Evolutionary conservation across 2,888 invertebrate species (phyloP), one percentile per base, ranked within the genome.

Genomic region (Gymnosoma rotundatum): DNA sequence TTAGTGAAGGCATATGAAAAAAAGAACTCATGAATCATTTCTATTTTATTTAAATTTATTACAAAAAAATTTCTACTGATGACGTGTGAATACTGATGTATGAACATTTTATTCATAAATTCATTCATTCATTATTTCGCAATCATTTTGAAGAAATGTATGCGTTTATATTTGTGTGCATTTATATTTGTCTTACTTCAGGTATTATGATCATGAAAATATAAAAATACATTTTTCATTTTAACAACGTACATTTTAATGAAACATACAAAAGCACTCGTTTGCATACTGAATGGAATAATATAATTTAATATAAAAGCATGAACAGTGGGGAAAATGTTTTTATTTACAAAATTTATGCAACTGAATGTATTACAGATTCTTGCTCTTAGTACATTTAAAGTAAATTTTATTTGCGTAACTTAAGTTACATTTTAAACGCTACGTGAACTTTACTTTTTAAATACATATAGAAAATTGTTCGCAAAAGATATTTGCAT

Each of bases 21-120:
- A 83, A 83, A 76, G 76, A 69, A 73, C 76, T 67, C 76, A 80
- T 76, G 73, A 73, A 58, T 56, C 63, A 72, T 75, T 63, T 60
- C 12, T 58, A 16, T 69, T 74, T 70, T 70, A 63, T 70, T 75
- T 20, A 58, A 73, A 66, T 67, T 66, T 79, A 21, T 52, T 69
- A 54, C 16, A n/a, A 32, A 32, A 32, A 32, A 61, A 25, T 60
- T 2, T 16, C 48, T 73, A 67, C 66, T 67, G 83, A 20, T 80
- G 83, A 79, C 66, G 60, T 79, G 56, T 64, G 42, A 50, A 48
- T 61, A 38, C 32, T 32, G 6, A 6, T 8, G 6, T 20, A 52
- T 50, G 21, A 45, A 56, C 16, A 72, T 64, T 70, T 78, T 67
- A 83, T 69, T 25, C 48, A 52, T 60, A 75, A 32, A 32, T 32